A percentile compares a stretch with the other conserved stretches of the same genome.
phyloP scores from a whole-genome alignment of 1,140 invertebrate species.

The Nasonia vitripennis region DNA sequence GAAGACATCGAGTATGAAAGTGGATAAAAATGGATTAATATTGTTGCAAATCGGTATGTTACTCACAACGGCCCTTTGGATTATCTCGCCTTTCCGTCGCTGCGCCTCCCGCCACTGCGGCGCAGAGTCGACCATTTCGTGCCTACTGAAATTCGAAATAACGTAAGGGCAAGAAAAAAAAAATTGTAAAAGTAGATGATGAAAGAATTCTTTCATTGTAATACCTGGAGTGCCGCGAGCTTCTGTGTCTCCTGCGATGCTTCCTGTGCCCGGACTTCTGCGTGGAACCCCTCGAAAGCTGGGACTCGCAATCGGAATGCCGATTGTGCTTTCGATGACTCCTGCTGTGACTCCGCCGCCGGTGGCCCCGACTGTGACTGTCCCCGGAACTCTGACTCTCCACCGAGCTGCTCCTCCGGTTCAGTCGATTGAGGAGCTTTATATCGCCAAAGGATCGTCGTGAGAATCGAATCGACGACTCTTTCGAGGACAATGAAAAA shows the following conservation, averaged over 20 bases:
- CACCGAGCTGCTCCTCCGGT: constrained; percentile 79
- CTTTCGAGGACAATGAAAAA: background rate
- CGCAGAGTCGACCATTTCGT: constrained; percentile 89
- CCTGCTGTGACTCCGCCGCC: constrained; percentile 75
- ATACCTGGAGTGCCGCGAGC: constrained; percentile 69
- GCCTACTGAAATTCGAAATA: constrained; percentile 65
- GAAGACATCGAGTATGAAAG: too few species aligned
- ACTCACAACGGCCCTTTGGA: constrained; percentile 73
- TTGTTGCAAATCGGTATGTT: background rate
- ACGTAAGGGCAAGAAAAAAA: background rate
- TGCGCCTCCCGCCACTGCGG: constrained; percentile 91
- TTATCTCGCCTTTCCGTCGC: constrained; percentile 80
- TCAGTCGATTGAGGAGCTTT: constrained; percentile 74
- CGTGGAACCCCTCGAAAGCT: constrained; percentile 87
- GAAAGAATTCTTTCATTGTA: background rate
- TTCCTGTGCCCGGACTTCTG: constrained; percentile 82
- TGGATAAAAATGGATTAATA: background rate
- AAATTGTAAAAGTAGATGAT: background rate
- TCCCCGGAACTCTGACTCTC: constrained; percentile 88
- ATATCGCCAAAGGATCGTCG: background rate
- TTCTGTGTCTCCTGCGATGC: constrained; percentile 80
- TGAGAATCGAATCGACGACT: background rate
- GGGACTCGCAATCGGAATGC: constrained; percentile 92
- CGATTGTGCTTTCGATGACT: constrained; percentile 86
- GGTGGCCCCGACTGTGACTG: constrained; percentile 72